Evolutionary conservation across 2,113 vertebrate species (phyloP).

Genomic region (Epinephelus moara): DNA sequence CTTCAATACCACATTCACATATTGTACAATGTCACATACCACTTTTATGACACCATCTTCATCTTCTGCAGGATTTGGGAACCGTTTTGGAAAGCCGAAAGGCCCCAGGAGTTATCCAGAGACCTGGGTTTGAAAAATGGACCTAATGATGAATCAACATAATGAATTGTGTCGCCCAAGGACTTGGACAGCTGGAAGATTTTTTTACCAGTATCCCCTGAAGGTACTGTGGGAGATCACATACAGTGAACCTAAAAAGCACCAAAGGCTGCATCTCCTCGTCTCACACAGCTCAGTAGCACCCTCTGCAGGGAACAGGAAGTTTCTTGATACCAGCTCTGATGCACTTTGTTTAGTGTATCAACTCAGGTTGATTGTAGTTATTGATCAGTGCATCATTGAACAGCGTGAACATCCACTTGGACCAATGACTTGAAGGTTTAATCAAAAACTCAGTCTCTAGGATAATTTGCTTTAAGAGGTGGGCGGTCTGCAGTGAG

Average conservation of each 20-base stretch:
- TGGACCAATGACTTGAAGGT: constrained; percentile 8
- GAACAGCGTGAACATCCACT: neutral
- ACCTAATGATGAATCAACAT: neutral
- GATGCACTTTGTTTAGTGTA: neutral
- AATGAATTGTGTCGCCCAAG: neutral
- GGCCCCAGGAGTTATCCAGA: constrained; percentile 92
- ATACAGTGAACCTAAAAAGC: neutral
- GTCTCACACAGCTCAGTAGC: constrained; percentile 21
- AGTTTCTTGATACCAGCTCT: constrained; percentile 9
- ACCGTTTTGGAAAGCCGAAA: constrained; percentile 94
- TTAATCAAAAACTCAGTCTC: neutral
- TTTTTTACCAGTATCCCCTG: neutral
- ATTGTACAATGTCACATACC: neutral
- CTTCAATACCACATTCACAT: neutral
- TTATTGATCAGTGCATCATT: neutral
- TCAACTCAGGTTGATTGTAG: neutral
- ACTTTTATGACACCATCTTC: neutral
- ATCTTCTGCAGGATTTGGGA: constrained; percentile 88
- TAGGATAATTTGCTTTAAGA: neutral
- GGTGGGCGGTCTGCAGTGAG: neutral
- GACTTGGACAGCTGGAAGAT: neutral
- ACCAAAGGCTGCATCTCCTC: neutral
- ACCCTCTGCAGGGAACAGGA: constrained; percentile 20
- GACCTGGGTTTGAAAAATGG: constrained; percentile 84
- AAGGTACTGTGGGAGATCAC: no score